These are phyloP conservation scores for Hephaestus fuliginosus DNA, from an alignment of 2,797 vertebrate species.

Conservation along the genomic window DNA sequence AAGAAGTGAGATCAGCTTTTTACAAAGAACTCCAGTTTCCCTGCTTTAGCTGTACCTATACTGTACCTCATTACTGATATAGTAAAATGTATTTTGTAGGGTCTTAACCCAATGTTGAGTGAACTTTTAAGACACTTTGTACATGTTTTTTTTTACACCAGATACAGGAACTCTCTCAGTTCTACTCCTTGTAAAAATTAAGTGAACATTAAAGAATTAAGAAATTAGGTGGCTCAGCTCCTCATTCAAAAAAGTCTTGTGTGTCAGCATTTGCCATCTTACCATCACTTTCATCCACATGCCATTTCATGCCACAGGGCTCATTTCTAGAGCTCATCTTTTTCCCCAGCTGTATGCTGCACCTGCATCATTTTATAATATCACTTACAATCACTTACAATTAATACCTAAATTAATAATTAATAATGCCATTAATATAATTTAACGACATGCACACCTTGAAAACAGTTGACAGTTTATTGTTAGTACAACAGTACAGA, in stretches of 20 bases:
- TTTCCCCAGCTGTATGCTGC: constrained; percentile 10
- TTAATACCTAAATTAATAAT: background rate
- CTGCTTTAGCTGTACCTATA: constrained; percentile 16
- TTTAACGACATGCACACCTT: background rate
- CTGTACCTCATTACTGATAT: constrained; percentile 10
- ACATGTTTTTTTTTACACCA: background rate
- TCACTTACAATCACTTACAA: too few species aligned
- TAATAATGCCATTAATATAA: background rate
- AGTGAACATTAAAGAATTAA: background rate
- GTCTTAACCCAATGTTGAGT: constrained; percentile 6
- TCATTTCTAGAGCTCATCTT: background rate
- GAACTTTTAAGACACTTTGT: background rate
- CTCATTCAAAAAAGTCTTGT: background rate
- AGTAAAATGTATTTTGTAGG: constrained; percentile 31
- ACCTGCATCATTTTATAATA: background rate
- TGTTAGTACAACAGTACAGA: too few species aligned
- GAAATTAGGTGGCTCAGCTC: background rate
- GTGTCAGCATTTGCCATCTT: background rate
- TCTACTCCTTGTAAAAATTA: constrained; percentile 2
- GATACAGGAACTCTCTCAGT: background rate
- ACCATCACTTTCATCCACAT: background rate
- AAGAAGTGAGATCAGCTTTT: constrained; percentile 62
- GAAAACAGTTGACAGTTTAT: background rate
- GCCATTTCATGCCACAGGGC: background rate
- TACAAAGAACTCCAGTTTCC: constrained; percentile 38